phyloP scores from a whole-genome alignment of 2,888 invertebrate genomes.

The Cerastoderma edule region DNA sequence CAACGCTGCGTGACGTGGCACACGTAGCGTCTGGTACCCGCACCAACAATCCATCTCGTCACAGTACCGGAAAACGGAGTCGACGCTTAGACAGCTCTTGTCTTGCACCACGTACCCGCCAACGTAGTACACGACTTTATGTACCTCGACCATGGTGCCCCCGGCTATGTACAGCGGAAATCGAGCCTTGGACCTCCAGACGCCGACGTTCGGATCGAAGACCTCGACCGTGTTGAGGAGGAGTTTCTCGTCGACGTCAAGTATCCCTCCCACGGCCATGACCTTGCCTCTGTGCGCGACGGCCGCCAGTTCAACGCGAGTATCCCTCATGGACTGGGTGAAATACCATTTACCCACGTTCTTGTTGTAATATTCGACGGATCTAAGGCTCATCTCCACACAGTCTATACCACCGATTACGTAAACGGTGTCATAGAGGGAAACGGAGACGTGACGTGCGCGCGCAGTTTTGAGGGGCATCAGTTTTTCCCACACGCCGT shows the following conservation, averaged over 20 bases:
- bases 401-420: constrained; percentile 72
- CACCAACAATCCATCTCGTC: constrained; percentile 68
- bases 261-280: constrained; percentile 74
- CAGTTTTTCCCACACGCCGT: constrained; percentile 60
- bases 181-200: constrained; percentile 49
- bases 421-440: constrained; percentile 65
- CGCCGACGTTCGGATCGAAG: constrained; percentile 68
- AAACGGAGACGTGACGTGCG: constrained; percentile 67
- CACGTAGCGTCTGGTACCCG: constrained; percentile 45
- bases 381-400: constrained; percentile 64
- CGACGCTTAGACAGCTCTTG: constrained; percentile 58
- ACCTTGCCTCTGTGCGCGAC: constrained; percentile 64
- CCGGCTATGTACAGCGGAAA: constrained; percentile 69
- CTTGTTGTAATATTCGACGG: constrained; percentile 70
- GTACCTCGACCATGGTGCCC: constrained; percentile 64
- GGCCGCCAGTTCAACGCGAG: constrained; percentile 67
- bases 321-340: constrained; percentile 61
- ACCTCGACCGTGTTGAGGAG: constrained; percentile 73
- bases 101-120: constrained; percentile 69
- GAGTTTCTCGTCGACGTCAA: constrained; percentile 50
- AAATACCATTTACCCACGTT: constrained; percentile 65
- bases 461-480: constrained; percentile 62
- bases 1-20: constrained; percentile 68
- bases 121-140: constrained; percentile 65
- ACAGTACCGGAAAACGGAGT: constrained; percentile 68